These are phyloP conservation scores for Myotis pilosus DNA, from an alignment of 2,797 vertebrate genomes.

Conservation along the genomic window DNA sequence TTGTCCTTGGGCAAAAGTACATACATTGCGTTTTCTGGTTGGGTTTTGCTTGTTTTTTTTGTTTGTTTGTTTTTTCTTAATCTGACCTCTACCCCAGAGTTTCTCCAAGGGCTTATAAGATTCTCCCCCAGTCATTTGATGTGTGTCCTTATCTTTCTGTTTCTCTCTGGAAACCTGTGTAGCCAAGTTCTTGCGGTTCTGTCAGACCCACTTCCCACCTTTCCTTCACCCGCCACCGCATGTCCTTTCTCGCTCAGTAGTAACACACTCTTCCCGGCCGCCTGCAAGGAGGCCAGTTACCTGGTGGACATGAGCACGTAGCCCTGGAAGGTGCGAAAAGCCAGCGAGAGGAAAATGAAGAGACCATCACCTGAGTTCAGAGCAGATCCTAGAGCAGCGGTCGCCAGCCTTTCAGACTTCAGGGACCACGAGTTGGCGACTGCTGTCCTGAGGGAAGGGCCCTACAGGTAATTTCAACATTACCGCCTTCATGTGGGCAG, in stretches of 20 bases:
- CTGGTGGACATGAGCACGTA: no score
- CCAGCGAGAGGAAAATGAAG: neutral
- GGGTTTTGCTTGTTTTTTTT: neutral
- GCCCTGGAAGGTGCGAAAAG: neutral
- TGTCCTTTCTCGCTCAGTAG: neutral
- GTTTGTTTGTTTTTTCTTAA: neutral
- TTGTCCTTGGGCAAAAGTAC: neutral
- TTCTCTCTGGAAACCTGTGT: neutral
- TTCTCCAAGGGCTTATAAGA: neutral
- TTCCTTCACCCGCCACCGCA: neutral
- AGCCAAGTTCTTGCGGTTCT: neutral
- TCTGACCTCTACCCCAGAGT: neutral
- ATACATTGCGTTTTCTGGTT: neutral
- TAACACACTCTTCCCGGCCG: neutral
- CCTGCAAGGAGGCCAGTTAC: neutral
- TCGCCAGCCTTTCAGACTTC: no score
- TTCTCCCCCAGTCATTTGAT: neutral
- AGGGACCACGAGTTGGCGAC: no score
- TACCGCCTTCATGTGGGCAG: neutral
- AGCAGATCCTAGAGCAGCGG: neutral
- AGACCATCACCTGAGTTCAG: neutral
- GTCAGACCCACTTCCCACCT: neutral
- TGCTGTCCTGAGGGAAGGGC: neutral
- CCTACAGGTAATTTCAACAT: neutral
- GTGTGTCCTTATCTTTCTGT: neutral